phyloP scores from a whole-genome alignment of 2,888 invertebrate genomes.

The Diabrotica balteata region DNA sequence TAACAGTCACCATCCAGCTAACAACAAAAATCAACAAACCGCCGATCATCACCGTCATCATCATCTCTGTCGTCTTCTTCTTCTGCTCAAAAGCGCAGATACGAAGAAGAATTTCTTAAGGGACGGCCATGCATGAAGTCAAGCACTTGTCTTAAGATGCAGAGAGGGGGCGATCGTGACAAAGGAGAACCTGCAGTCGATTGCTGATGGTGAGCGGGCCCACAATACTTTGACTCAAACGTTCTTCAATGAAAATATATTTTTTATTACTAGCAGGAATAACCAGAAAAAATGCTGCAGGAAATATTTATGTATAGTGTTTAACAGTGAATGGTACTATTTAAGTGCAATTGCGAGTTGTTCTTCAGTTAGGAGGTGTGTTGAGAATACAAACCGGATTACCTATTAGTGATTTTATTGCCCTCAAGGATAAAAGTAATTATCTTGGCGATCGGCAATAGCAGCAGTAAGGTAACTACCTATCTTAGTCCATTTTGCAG shows the following conservation, averaged over 20 bases:
- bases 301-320: not conserved
- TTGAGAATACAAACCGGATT: constrained; percentile 14
- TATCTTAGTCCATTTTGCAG: too few relatives aligned
- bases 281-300: not conserved
- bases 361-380: not conserved
- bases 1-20: constrained; percentile 4
- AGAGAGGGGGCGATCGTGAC: constrained; percentile 34
- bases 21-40: constrained; percentile 19
- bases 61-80: constrained; percentile 14
- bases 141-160: constrained; percentile 33
- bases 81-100: constrained; percentile 7
- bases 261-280: not conserved
- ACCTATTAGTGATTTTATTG: constrained; percentile 10
- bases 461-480: not conserved
- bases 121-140: constrained; percentile 28
- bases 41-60: constrained; percentile 19
- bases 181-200: constrained; percentile 37
- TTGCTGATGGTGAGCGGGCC: constrained; percentile 36
- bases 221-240: constrained; percentile 12
- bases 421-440: constrained; percentile 19
- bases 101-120: constrained; percentile 13
- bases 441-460: not conserved
- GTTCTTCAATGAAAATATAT: not conserved
- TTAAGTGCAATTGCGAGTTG: not conserved
- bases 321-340: not conserved